Conservation (phyloP, 1,140 invertebrate species). For the Leptestheria dahalacensis region DNA sequence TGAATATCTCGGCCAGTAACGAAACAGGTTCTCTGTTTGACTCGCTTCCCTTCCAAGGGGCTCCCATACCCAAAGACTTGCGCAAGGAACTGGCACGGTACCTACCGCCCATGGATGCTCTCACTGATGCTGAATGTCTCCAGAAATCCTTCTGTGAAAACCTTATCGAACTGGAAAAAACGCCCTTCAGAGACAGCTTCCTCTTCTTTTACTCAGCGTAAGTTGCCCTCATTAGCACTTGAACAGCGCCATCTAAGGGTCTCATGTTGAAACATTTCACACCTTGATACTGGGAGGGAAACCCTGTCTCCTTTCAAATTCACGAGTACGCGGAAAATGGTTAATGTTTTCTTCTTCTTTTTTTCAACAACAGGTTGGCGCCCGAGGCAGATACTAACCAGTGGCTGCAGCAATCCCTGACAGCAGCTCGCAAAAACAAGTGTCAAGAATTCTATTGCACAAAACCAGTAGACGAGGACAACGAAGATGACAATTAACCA, state of each 20-base stretch:
- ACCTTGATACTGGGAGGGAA: background rate
- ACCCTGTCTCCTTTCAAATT: background rate
- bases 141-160: slow-evolving; percentile 17
- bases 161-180: slow-evolving; percentile 9
- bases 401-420: slow-evolving; percentile 15
- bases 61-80: slow-evolving; percentile 15
- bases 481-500: background rate
- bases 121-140: slow-evolving; percentile 15
- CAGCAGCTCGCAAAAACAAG: slow-evolving; percentile 14
- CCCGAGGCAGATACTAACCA: slow-evolving; percentile 15
- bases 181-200: slow-evolving; percentile 9
- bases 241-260: background rate
- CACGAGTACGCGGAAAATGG: too few relatives aligned
- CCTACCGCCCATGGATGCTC: slow-evolving; percentile 10
- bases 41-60: slow-evolving; percentile 12
- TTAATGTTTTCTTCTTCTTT: background rate
- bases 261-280: background rate
- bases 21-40: slow-evolving; percentile 13
- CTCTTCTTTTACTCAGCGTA: slow-evolving; percentile 15
- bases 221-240: background rate
- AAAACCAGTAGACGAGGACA: slow-evolving; percentile 3
- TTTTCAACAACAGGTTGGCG: slow-evolving; percentile 13
- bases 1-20: background rate
- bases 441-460: slow-evolving; percentile 16
- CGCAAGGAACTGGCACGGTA: slow-evolving; percentile 15